These are phyloP conservation scores for Argynnis bischoffii DNA, from an alignment of 2,888 invertebrate species.

Conservation along the genomic window DNA sequence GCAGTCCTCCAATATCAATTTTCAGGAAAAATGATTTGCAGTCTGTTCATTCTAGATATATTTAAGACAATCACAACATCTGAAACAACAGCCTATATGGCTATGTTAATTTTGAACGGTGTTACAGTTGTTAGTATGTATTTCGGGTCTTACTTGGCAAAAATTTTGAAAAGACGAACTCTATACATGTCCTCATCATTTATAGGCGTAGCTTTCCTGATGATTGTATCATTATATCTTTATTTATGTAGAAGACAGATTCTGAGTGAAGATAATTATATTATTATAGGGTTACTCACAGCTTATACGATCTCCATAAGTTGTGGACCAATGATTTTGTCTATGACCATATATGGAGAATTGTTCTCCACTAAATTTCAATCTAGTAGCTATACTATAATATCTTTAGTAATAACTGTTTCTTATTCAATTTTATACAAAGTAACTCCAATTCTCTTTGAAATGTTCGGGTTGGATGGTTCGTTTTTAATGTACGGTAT, in stretches of 20 bases:
- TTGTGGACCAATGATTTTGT: slow-evolving; percentile 62
- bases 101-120: slow-evolving; percentile 63
- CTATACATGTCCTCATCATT: slow-evolving; percentile 52
- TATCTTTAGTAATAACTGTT: slow-evolving; percentile 47
- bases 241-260: slow-evolving; percentile 49
- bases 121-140: slow-evolving; percentile 53
- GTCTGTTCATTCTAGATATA: slow-evolving; percentile 57
- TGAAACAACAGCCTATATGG: slow-evolving; percentile 54
- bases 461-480: slow-evolving; percentile 51
- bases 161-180: slow-evolving; percentile 45
- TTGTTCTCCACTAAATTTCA: slow-evolving; percentile 56
- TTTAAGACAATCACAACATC: slow-evolving; percentile 53
- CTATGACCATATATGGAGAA: slow-evolving; percentile 56
- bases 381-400: slow-evolving; percentile 50
- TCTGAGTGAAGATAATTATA: slow-evolving; percentile 51
- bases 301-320: slow-evolving; percentile 58
- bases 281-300: slow-evolving; percentile 49
- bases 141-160: slow-evolving; percentile 44
- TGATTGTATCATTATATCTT: slow-evolving; percentile 56
- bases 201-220: slow-evolving; percentile 54
- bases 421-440: slow-evolving; percentile 55
- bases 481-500: slow-evolving; percentile 51
- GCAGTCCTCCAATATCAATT: slow-evolving; percentile 54
- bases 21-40: slow-evolving; percentile 55
- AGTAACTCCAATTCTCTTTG: slow-evolving; percentile 54